Conservation (phyloP, 1,140 invertebrate genomes). For the Bombus sylvicola region DNA sequence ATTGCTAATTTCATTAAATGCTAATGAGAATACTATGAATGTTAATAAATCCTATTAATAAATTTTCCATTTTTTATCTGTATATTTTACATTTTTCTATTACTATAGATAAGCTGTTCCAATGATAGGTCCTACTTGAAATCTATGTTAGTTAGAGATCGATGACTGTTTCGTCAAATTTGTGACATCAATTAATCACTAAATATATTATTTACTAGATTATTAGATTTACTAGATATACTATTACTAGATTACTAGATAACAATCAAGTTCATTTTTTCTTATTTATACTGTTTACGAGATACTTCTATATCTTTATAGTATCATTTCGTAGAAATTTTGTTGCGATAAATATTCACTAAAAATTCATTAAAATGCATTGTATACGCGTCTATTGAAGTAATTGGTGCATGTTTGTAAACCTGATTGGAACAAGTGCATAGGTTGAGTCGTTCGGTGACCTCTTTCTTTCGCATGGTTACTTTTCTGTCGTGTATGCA, state of each 20-base stretch:
- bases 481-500: background rate
- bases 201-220: no score
- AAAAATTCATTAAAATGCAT: background rate
- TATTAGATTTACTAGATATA: no score
- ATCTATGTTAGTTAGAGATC: no score
- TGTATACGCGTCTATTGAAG: background rate
- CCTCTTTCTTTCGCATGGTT: slow-evolving; percentile 27
- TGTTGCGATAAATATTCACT: background rate
- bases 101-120: no score
- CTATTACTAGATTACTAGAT: no score
- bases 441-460: slow-evolving; percentile 57
- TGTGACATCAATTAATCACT: no score
- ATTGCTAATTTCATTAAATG: no score
- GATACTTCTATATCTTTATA: background rate
- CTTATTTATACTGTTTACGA: background rate
- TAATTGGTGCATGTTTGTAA: background rate
- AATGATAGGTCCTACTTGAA: no score
- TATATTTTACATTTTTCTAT: background rate
- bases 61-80: background rate
- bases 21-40: background rate
- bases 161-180: no score
- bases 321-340: background rate
- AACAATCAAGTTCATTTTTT: background rate
- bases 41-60: background rate
- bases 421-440: slow-evolving; percentile 11